Evolutionary conservation across 2,888 invertebrate species (phyloP).

Genomic region (Cephonodes hylas): DNA sequence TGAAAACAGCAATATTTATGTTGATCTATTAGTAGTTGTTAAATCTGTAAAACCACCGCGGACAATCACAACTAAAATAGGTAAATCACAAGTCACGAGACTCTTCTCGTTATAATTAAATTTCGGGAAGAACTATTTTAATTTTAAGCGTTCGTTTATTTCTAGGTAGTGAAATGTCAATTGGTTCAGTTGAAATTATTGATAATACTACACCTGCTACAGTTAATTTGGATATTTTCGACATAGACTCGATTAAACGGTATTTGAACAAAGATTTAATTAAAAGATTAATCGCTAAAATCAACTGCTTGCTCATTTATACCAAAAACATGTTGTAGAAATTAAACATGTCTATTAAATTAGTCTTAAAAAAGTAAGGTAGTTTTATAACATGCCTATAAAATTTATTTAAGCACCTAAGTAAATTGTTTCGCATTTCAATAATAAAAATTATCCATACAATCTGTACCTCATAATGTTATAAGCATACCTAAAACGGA

Average conservation of each 20-base stretch:
- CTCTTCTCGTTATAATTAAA: background rate
- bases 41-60: slow-evolving; percentile 83
- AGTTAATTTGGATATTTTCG: slow-evolving; percentile 84
- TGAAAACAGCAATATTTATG: slow-evolving; percentile 64
- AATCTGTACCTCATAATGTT: too few species aligned
- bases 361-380: too few species aligned
- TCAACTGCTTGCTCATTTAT: too few species aligned
- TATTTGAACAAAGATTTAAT: slow-evolving; percentile 38
- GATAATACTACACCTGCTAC: slow-evolving; percentile 83
- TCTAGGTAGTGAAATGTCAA: slow-evolving; percentile 74
- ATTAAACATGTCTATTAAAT: too few species aligned
- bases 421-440: too few species aligned
- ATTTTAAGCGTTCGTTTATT: slow-evolving; percentile 11
- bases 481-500: too few species aligned
- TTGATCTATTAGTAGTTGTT: slow-evolving; percentile 87
- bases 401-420: too few species aligned
- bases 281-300: too few species aligned
- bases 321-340: too few species aligned
- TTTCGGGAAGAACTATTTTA: too few species aligned
- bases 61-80: slow-evolving; percentile 82
- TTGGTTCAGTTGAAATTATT: slow-evolving; percentile 85
- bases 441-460: too few species aligned
- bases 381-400: too few species aligned
- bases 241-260: slow-evolving; percentile 85
- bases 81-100: slow-evolving; percentile 41